Evolutionary conservation across 2,113 vertebrate genomes (phyloP).

Genomic region (Orcinus orca): DNA sequence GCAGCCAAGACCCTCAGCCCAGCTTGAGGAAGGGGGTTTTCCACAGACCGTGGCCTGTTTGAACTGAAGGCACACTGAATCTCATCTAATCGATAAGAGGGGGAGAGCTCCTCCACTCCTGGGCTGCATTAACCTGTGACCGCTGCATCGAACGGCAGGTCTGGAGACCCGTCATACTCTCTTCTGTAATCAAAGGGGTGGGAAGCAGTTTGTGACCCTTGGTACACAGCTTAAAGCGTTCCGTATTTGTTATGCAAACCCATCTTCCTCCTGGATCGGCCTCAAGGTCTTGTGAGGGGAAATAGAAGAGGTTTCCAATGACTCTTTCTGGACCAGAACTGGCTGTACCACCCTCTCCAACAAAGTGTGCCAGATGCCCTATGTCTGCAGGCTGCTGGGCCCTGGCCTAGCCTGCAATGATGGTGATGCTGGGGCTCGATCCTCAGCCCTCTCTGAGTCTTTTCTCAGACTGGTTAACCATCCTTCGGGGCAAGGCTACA

Average conservation of each 20-base stretch:
- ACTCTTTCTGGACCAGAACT: neutral
- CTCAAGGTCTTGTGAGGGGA: neutral
- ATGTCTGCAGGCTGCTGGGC: neutral
- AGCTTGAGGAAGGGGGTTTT: neutral
- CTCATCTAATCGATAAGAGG: accelerated
- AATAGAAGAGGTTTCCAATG: neutral
- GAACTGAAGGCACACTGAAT: neutral
- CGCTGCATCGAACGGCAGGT: neutral
- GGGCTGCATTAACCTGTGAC: neutral
- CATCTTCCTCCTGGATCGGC: neutral
- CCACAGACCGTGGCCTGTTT: neutral
- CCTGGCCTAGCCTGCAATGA: neutral
- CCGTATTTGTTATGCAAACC: neutral
- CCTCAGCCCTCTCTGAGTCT: neutral
- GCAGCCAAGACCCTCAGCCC: neutral
- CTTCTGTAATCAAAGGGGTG: neutral
- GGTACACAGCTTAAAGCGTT: neutral
- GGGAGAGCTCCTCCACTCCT: accelerated
- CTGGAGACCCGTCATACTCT: accelerated
- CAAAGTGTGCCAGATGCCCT: neutral
- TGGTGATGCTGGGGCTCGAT: neutral
- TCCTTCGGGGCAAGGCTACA: neutral
- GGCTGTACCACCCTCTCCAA: neutral
- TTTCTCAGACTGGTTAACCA: neutral
- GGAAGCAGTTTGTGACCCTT: neutral